Base-by-base conservation (phyloP, 2,888 invertebrate genomes). In the Octonoba sinensis region DNA sequence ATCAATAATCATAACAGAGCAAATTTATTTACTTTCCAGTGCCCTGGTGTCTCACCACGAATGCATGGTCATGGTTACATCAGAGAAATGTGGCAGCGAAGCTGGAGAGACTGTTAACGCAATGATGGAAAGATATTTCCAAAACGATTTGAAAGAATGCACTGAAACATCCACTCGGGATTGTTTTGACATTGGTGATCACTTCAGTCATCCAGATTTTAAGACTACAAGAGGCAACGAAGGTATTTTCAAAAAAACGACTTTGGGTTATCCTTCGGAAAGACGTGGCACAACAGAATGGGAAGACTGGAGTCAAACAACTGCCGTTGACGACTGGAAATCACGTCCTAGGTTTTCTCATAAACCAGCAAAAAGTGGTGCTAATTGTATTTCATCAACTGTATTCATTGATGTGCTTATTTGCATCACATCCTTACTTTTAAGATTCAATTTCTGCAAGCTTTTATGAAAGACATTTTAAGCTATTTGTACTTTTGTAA, bases 61-160 rank as follows among this genome's bases (percentile, higher is more conserved):
- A 6, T 81, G 79, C 56, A 15, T 69, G 22, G 13, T 46, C 1
- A 24, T 27, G n/a, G 79, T 69, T 36, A 49, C 62, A 6, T 11
- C 1, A 2, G 36, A 46, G 4, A 6, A n/a, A 2, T 81, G 79
- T 18, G 79, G 79, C 2, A 47, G 60, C 13, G 73, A 73, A 18
- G 73, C 79, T 1, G 73, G 13, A 16, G 51, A 46, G 0, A 62
- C 73, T 3, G 16, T 54, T 1, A 56, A 56, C 15, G 22, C 69
- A 36, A 64, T 81, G 12, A 24, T 69, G 16, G 54, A 54, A 15
- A 60, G 36, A 20, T 60, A 27, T 15, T 60, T 60, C 36, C 15
- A 60, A 16, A 24, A 36, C 27, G 15, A 60, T 16, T 27, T 60
- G 11, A 60, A 27, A 60, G 12, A 6, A 27, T 60, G 59, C 16